Conservation (phyloP, 2,113 vertebrate genomes). For the Sula dactylatra region DNA sequence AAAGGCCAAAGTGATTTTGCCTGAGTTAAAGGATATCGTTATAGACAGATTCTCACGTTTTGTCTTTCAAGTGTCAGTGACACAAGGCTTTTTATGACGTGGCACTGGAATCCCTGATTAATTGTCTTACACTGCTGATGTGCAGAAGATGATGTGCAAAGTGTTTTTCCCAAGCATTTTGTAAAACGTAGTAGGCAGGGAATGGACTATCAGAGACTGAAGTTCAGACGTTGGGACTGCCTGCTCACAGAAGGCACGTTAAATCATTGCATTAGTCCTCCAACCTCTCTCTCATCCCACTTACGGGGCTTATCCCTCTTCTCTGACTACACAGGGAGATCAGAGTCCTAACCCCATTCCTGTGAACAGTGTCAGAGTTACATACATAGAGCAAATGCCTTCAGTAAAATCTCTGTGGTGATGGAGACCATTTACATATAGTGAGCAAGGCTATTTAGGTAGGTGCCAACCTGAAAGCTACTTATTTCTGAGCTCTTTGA, state of each 20-base stretch:
- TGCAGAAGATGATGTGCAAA: not conserved
- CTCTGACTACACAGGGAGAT: not conserved
- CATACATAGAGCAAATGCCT: not conserved
- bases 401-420: not conserved
- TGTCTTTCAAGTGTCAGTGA: not conserved
- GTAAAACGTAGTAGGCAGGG: not conserved
- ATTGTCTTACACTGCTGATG: constrained; percentile 6
- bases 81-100: constrained; percentile 2
- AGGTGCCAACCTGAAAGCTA: constrained; percentile 30
- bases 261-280: not conserved
- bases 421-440: not conserved
- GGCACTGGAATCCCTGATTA: constrained; percentile 30
- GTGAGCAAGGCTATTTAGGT: not conserved
- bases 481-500: constrained; percentile 47
- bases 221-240: not conserved
- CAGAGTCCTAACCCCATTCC: not conserved
- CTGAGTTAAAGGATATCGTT: not conserved
- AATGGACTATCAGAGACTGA: not conserved
- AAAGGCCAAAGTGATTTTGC: not conserved
- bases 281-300: not conserved
- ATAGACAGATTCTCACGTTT: not conserved
- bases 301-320: constrained; percentile 12
- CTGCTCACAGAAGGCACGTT: not conserved
- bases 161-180: constrained; percentile 9
- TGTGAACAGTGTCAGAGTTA: not conserved